Evolutionary conservation across 2,113 vertebrate genomes (phyloP), one percentile per base, ranked within the genome.

Genomic region (Balaeniceps rex): DNA sequence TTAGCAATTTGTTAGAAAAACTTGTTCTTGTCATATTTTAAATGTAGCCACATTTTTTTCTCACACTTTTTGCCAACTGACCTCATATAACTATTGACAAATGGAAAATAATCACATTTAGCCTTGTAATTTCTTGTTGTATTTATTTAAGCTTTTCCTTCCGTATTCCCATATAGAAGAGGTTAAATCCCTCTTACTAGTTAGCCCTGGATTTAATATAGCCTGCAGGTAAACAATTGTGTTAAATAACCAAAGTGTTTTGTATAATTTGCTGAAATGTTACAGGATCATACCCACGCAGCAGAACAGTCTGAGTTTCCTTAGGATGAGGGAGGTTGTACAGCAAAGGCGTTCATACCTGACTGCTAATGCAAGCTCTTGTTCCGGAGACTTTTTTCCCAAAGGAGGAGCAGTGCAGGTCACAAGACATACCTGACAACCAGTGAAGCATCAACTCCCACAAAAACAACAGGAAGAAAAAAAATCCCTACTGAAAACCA

Each of bases 61-160:
- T 96, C 88, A 94, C 87, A 87, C 71, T 80, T 97, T 94, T 92
- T 95, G 75, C 84, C 93, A 90, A 47, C 81, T 96, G 94, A 96
- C 93, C 93, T 97, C 91, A n/a, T 95, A 40, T 95, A 96, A 97
- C 54, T 87, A 76, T 90, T 90, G 91, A 94, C 91, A 95, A 94
- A 87, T 97, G 94, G 83, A 92, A 94, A 96, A 94, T 97, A 94
- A 95, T 94, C 94, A 95, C 94, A 94, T 95, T 91, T 94, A 91
- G 69, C 68, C 26, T 94, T 92, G 86, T 94, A 88, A 71, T 94
- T 95, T 93, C 65, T 88, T 95, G 54, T 80, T 88, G 36, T 96
- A 87, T 88, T 93, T 94, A 96, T 92, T 94, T 94, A 97, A 93
- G 94, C 36, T 93, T 97, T 96, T 95, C 92, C 83, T 85, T 85